Evolutionary conservation across 2,888 invertebrate species (phyloP).

Genomic region (Sacculina carcini): DNA sequence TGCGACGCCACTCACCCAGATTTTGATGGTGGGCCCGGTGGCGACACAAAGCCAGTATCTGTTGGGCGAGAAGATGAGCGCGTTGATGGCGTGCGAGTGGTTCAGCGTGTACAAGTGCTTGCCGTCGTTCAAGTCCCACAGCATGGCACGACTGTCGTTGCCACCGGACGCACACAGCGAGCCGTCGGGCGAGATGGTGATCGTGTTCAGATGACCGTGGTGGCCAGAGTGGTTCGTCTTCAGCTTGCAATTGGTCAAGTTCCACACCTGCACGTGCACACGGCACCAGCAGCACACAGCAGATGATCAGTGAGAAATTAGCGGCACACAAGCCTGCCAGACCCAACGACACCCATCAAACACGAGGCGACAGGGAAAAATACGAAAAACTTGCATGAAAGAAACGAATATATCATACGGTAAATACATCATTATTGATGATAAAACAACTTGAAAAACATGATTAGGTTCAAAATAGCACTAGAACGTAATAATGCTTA

Average conservation of each 20-base stretch:
- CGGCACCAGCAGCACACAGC: constrained; percentile 9
- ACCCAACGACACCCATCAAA: too few relatives aligned
- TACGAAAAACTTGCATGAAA: too few relatives aligned
- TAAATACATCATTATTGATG: too few relatives aligned
- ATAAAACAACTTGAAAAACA: too few relatives aligned
- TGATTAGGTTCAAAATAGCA: too few relatives aligned
- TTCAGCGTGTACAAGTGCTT: constrained; percentile 96
- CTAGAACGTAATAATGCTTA: too few relatives aligned
- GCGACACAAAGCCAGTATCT: constrained; percentile 99
- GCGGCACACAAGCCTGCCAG: too few relatives aligned
- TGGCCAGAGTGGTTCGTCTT: constrained; percentile 97
- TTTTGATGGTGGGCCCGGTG: constrained; percentile 89
- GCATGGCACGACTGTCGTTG: constrained; percentile 97
- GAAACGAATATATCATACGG: too few relatives aligned
- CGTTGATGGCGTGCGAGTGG: constrained; percentile 93
- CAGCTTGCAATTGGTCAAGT: constrained; percentile 88
- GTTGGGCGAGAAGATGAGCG: constrained; percentile 96
- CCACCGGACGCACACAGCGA: constrained; percentile 98
- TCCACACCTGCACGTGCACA: constrained; percentile 62
- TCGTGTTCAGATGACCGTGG: constrained; percentile 88
- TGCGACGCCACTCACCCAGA: constrained; percentile 44
- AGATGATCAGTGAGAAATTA: background rate
- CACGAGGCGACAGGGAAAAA: too few relatives aligned
- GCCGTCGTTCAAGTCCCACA: constrained; percentile 98
- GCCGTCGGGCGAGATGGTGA: constrained; percentile 96